Base-by-base conservation (phyloP, 2,888 invertebrate species). In the Campopleginae sp. region DNA sequence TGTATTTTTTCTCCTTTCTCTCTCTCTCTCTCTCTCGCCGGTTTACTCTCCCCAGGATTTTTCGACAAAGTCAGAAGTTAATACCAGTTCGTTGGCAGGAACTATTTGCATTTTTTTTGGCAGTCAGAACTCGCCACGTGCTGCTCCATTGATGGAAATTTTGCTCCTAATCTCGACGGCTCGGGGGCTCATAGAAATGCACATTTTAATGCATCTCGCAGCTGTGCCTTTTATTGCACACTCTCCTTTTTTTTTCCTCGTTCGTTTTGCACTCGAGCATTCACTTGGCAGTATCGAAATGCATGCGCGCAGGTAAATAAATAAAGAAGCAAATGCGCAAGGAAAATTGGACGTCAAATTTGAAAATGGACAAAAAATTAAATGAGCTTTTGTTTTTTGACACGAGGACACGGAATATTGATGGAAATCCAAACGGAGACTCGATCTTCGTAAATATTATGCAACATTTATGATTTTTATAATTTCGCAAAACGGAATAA, bases 81-180 rank as follows among this genome's bases (percentile, higher is more conserved):
- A 75, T 76, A 46, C 72, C 38, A 42, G 54, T 72, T 61, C 61
- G 72, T 78, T 65, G 68, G 31, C 75, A 33, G 51, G 63, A 54
- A 68, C 27, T 23, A 44, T 79, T 65, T 51, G 74, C 70, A 66
- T 79, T 75, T 46, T 58, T 66, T 58, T 77, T 71, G 66, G 71
- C 63, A 51, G 65, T 42, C 38, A 68, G 88, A 87, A 85, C 86
- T 85, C 83, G 87, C 87, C 88, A 87, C 88, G 87, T 86, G 88
- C 87, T 87, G 79, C 72, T 31, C 81, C 87, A 85, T 89, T 88
- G 87, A 87, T 80, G 79, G 72, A 84, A 84, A 86, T 89, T 87
- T 83, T 88, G 84, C 87, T 87, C 86, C 82, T 76, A n/a, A 42
- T 84, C 78, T 19, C 68, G 66, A n/a, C 38, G 66, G 23, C 38